Percentiles rank a stretch among this genome's conserved stretches.
These are phyloP conservation scores for Phalacrocorax brasilianus DNA, from an alignment of 2,113 vertebrate genomes.

Conservation along the genomic window DNA sequence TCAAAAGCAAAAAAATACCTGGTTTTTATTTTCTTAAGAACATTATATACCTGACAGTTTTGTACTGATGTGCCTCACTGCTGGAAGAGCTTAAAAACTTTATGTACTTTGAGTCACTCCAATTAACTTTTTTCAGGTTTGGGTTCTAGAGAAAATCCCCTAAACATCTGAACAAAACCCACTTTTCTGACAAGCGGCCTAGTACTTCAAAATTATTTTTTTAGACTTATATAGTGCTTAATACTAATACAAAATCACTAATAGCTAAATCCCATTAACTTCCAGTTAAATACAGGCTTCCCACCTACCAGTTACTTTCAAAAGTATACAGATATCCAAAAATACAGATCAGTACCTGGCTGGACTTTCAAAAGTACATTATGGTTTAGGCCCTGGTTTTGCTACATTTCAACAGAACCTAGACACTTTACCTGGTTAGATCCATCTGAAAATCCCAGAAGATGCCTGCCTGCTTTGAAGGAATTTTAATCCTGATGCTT, in stretches of 20 bases:
- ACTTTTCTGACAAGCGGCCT: background rate
- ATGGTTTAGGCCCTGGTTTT: background rate
- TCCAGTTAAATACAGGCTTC: background rate
- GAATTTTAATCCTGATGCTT: background rate
- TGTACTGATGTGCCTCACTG: background rate
- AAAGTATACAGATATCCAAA: background rate
- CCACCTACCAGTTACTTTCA: background rate
- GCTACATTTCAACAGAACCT: background rate
- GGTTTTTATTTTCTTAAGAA: background rate
- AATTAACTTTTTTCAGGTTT: background rate
- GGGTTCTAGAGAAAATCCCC: background rate
- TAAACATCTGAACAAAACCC: background rate
- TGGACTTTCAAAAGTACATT: background rate
- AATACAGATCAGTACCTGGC: background rate
- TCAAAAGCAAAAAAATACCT: background rate
- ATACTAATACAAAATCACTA: background rate
- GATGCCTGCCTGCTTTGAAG: background rate
- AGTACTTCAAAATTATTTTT: background rate
- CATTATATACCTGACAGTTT: background rate
- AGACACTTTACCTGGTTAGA: background rate
- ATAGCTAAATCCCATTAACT: background rate
- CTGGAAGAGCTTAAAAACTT: background rate
- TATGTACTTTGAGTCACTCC: background rate
- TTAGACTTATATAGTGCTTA: accelerated
- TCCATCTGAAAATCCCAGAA: background rate